Base-by-base conservation (phyloP, 2,888 invertebrate genomes). In the Lochmaea crataegi region DNA sequence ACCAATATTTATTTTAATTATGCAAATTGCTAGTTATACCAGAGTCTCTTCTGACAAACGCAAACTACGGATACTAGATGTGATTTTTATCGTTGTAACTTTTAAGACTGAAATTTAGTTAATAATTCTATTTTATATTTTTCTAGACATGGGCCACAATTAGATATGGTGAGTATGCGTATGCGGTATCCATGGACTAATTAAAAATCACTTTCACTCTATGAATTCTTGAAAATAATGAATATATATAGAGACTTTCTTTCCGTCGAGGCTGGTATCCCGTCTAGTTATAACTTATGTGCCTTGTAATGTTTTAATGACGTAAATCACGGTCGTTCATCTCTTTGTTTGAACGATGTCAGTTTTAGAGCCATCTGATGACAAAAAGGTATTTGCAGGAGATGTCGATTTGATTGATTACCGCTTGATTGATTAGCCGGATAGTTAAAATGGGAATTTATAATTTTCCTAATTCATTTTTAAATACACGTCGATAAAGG, bases 301-400 rank as follows among this genome's bases (percentile, higher is more conserved):
- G 22, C 57, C 57, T 26, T 18, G 22, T 26, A 26, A 57, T 16
- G 16, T 22, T 57, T 22, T 26, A 18, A 26, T 57, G 26, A 26
- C 57, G 26, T 14, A 57, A 65, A 48, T 10, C 18, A 63, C 18
- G 63, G 42, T 14, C 26, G 48, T 51, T 65, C 38, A n/a, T 65
- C 65, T 65, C 51, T 65, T 65, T 65, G 51, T 65, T 51, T 22
- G 9, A 65, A 65, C 26, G 51, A 16, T 63, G 63, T 65, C 38
- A 16, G 16, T 53, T 65, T 65, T 53, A 41, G 65, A 65, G 41
- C 53, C 53, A 65, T 38, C 65, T 65, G 65, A 53, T 42, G 65
- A 65, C 65, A 53, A 65, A 65, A 65, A 65, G 53, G 65, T 65
- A 65, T 65, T 65, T 65, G 16, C 65, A 53, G 38, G 65, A 65